phyloP scores from a whole-genome alignment of 2,113 vertebrate genomes.

The Macrotis lagotis region DNA sequence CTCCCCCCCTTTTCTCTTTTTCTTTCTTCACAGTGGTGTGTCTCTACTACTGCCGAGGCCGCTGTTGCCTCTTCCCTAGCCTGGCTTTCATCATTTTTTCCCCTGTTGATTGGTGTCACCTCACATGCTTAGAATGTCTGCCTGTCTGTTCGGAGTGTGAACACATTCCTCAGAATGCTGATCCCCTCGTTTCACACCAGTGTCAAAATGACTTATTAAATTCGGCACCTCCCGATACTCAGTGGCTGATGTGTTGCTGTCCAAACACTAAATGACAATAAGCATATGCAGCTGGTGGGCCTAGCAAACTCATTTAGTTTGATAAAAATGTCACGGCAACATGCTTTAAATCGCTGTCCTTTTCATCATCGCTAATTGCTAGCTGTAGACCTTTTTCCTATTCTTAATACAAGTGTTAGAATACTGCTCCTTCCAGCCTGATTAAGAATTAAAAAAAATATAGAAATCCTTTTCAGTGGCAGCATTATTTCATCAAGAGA shows the following conservation, averaged over 20 bases:
- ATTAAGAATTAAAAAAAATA: slow-evolving; percentile 83
- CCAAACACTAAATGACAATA: slow-evolving; percentile 88
- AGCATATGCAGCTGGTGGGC: slow-evolving; percentile 86
- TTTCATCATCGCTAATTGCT: slow-evolving; percentile 88
- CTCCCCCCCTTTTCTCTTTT: neutral
- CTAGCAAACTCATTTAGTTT: slow-evolving; percentile 85
- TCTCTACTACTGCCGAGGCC: slow-evolving; percentile 66
- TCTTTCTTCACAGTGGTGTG: slow-evolving; percentile 38
- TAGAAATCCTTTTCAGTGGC: slow-evolving; percentile 81
- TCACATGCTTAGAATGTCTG: slow-evolving; percentile 85
- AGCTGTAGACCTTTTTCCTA: slow-evolving; percentile 81
- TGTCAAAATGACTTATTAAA: slow-evolving; percentile 89
- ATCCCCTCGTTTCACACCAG: slow-evolving; percentile 87
- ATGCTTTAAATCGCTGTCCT: slow-evolving; percentile 85
- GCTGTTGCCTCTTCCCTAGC: slow-evolving; percentile 60
- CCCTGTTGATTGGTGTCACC: slow-evolving; percentile 87
- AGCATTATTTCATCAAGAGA: slow-evolving; percentile 88
- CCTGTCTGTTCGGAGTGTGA: slow-evolving; percentile 87
- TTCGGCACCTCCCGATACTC: slow-evolving; percentile 83
- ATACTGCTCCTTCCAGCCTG: slow-evolving; percentile 80
- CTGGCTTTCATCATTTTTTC: slow-evolving; percentile 78
- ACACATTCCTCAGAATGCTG: slow-evolving; percentile 86
- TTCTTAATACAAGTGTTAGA: slow-evolving; percentile 80
- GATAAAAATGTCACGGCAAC: slow-evolving; percentile 87
- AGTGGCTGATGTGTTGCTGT: slow-evolving; percentile 84